These are phyloP conservation scores for Gymnobelideus leadbeateri DNA, from an alignment of 2,113 vertebrate species.

Conservation along the genomic window DNA sequence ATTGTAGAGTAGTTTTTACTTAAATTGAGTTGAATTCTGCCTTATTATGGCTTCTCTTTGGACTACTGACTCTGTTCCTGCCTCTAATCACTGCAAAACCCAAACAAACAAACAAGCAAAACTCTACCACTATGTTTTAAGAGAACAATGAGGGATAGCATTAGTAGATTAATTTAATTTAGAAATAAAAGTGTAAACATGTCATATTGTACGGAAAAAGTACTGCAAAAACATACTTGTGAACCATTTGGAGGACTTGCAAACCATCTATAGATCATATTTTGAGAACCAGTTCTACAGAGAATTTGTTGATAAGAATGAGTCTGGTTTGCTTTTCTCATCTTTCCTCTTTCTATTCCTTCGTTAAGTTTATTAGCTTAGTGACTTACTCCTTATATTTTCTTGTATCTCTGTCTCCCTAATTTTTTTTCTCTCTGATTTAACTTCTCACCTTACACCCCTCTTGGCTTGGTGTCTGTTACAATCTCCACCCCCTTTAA, in stretches of 20 bases:
- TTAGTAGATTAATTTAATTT: background rate
- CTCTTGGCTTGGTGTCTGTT: background rate
- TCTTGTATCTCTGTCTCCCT: background rate
- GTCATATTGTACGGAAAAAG: background rate
- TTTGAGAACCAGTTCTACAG: background rate
- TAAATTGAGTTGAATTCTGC: background rate
- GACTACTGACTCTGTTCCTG: background rate
- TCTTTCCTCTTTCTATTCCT: background rate
- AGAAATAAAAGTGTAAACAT: background rate
- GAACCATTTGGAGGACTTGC: background rate
- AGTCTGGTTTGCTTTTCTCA: constrained; percentile 2
- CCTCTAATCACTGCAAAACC: background rate
- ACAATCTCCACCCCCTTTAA: background rate
- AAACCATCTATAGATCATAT: background rate
- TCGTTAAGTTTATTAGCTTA: background rate
- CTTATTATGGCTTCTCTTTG: background rate
- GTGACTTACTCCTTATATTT: background rate
- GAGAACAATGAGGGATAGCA: background rate
- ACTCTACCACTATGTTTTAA: background rate
- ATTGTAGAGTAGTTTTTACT: background rate
- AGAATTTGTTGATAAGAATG: background rate
- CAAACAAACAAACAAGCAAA: background rate
- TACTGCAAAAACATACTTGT: background rate
- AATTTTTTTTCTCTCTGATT: background rate
- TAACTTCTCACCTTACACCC: background rate